Conservation (phyloP, 1,140 invertebrate species). For the Micrasema minimum region DNA sequence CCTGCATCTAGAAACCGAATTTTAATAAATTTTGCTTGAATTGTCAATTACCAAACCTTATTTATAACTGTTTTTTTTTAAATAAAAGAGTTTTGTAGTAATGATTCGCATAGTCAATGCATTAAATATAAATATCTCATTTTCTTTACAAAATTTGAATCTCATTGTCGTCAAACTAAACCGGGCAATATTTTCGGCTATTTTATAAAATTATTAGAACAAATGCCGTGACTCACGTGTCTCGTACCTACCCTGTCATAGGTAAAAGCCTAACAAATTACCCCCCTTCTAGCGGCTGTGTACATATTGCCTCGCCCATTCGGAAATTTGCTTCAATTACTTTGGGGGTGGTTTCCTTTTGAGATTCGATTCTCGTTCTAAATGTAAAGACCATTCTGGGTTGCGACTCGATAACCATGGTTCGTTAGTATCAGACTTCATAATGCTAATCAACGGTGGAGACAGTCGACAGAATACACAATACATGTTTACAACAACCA, state of each 20-base stretch:
- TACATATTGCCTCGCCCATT: conserved; percentile 24
- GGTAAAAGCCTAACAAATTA: conserved; percentile 40
- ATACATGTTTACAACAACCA: not conserved
- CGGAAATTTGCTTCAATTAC: conserved; percentile 49
- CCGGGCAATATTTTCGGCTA: no score
- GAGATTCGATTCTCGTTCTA: conserved; percentile 43
- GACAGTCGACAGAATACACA: conserved; percentile 45
- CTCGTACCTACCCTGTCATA: conserved; percentile 27
- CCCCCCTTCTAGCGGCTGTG: conserved; percentile 27
- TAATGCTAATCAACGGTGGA: conserved; percentile 51
- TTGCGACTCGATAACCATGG: conserved; percentile 44
- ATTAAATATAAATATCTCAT: no score
- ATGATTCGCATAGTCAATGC: no score
- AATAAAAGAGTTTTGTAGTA: no score
- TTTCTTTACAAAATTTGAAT: no score
- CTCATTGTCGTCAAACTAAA: no score
- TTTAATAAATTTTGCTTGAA: no score
- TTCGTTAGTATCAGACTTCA: conserved; percentile 48
- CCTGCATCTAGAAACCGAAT: no score
- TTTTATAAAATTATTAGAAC: not conserved
- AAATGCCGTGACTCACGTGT: not conserved
- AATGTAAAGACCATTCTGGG: not conserved
- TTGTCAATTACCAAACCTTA: no score
- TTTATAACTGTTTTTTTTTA: no score
- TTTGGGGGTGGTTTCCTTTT: conserved; percentile 25